Evolutionary conservation across 2,797 vertebrate genomes (phyloP).

Genomic region (Karalla daura): DNA sequence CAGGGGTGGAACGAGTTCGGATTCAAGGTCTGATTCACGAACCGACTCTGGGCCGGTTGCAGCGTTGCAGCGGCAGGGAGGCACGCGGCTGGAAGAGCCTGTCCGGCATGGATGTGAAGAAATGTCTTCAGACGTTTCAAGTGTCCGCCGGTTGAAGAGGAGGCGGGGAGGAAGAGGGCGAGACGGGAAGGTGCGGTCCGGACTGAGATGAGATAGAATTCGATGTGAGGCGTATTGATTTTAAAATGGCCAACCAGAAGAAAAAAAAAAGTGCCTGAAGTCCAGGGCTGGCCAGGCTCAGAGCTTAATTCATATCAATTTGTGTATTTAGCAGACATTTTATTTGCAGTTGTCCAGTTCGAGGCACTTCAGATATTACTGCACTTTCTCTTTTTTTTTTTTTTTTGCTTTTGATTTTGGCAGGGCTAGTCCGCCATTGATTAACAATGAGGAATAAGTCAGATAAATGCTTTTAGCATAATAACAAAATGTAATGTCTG

Average conservation of each 20-base stretch:
- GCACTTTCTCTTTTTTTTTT: too few species aligned
- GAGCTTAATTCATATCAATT: neutral
- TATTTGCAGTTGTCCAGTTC: neutral
- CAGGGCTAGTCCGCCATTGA: neutral
- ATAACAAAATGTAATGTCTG: neutral
- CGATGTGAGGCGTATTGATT: conserved; percentile 17
- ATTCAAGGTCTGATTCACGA: too few species aligned
- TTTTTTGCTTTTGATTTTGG: neutral
- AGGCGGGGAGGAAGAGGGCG: conserved; percentile 1
- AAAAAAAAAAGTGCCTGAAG: neutral
- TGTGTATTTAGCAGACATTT: neutral
- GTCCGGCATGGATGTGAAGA: too few species aligned
- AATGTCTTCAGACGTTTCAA: too few species aligned
- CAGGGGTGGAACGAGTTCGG: too few species aligned
- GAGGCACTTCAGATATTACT: conserved; percentile 18
- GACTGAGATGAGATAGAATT: conserved; percentile 10
- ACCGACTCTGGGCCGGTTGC: too few species aligned
- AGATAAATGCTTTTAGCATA: conserved; percentile 18
- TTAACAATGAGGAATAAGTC: neutral
- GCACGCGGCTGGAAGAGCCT: too few species aligned
- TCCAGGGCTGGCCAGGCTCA: neutral
- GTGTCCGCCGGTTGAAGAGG: too few species aligned
- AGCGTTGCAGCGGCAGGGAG: too few species aligned
- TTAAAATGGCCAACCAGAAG: neutral
- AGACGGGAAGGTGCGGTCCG: neutral